Conservation (phyloP, 1,140 invertebrate genomes). For the Hypothenemus hampei region DNA sequence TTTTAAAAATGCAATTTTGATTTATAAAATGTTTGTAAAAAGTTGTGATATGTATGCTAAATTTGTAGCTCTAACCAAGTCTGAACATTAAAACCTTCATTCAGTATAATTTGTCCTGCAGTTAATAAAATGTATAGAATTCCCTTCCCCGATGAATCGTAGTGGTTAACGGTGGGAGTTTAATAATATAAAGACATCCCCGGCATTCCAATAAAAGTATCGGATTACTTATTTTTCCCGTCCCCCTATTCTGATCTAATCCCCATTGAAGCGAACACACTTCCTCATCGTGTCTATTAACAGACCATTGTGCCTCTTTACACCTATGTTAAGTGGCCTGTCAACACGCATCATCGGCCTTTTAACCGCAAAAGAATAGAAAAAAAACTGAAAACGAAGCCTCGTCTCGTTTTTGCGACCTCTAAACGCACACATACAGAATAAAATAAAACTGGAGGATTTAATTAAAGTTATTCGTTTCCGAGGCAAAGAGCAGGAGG, state of each 20-base stretch:
- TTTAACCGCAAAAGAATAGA: too few species aligned
- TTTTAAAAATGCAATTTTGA: too few species aligned
- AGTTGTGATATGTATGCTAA: too few species aligned
- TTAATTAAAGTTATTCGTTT: slow-evolving; percentile 49
- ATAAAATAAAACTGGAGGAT: slow-evolving; percentile 47
- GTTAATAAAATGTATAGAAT: too few species aligned
- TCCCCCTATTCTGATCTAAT: slow-evolving; percentile 6
- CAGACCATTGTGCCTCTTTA: slow-evolving; percentile 25
- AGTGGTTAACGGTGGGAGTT: too few species aligned
- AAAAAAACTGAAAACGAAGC: slow-evolving; percentile 20
- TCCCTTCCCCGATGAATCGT: too few species aligned
- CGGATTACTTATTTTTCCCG: slow-evolving; percentile 10
- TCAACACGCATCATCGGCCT: too few species aligned
- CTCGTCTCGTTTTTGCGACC: slow-evolving; percentile 25
- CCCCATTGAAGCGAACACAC: slow-evolving; percentile 19
- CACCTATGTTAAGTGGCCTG: slow-evolving; percentile 32
- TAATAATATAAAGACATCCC: not conserved
- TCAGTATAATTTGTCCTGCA: too few species aligned
- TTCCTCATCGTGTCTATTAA: slow-evolving; percentile 28
- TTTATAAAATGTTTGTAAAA: too few species aligned
- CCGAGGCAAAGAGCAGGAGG: slow-evolving; percentile 41
- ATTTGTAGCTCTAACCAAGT: too few species aligned
- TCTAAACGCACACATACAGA: too few species aligned
- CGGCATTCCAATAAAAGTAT: slow-evolving; percentile 24
- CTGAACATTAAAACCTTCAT: too few species aligned